Evolutionary conservation across 2,888 invertebrate species (phyloP).

Genomic region (Cylloceria caligata): DNA sequence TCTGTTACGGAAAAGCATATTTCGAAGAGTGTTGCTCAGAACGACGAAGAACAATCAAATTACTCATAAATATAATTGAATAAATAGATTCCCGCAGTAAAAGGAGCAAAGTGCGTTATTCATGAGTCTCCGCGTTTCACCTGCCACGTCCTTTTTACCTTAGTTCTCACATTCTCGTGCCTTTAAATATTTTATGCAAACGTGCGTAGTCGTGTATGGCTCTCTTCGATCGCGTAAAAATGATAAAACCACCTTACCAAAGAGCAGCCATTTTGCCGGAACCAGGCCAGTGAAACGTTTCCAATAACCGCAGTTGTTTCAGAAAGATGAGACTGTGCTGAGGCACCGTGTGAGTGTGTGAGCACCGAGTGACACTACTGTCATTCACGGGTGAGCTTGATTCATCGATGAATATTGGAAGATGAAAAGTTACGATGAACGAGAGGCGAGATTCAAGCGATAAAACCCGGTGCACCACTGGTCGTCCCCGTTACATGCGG

Average conservation of each 20-base stretch:
- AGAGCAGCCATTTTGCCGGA: not conserved
- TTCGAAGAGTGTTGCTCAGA: not conserved
- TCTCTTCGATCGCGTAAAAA: conserved; percentile 14
- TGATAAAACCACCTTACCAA: conserved; percentile 31
- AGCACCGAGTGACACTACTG: conserved; percentile 54
- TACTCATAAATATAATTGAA: conserved; percentile 22
- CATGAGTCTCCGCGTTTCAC: not conserved
- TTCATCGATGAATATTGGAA: conserved; percentile 59
- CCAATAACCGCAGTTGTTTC: conserved; percentile 62
- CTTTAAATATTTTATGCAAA: conserved; percentile 5
- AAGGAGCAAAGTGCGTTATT: conserved; percentile 18
- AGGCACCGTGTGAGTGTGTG: conserved; percentile 36
- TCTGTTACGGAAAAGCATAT: not conserved
- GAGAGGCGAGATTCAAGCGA: conserved; percentile 46
- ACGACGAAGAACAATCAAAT: not conserved
- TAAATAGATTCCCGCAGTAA: conserved; percentile 6
- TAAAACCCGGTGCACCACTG: conserved; percentile 48
- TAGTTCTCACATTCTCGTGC: conserved; percentile 10
- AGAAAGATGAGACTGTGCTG: conserved; percentile 44
- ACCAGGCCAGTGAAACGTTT: conserved; percentile 61
- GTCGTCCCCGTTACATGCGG: conserved; percentile 48
- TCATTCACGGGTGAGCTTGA: conserved; percentile 37
- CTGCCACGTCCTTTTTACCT: not conserved
- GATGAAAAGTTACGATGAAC: conserved; percentile 61
- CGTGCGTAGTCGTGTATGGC: not conserved